Base-by-base conservation (phyloP, 2,797 vertebrate genomes). In the Aotus griseimembra region DNA sequence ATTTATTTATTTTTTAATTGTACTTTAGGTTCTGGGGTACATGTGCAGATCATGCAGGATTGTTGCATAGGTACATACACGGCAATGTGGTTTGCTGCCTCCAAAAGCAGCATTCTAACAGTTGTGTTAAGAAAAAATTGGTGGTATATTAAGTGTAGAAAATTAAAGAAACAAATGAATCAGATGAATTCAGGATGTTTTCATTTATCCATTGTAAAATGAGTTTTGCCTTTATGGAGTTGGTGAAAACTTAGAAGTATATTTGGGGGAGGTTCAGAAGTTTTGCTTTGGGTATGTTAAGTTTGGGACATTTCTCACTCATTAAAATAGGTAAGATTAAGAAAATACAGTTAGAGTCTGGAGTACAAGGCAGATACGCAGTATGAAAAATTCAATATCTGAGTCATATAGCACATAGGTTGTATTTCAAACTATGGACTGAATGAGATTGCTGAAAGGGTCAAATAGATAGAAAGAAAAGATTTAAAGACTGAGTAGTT, bases 191-290 rank as follows among this genome's bases (percentile, higher is more conserved):
- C 24, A 58, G 79, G 12, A 1, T 26, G 55, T 77, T 83, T 57
- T 90, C 20, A 8, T 91, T 96, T 41, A 93, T 5, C 24, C 52
- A 93, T 79, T 46, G 50, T 39, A 85, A 93, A 79, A 82, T 94
- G 11, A 14, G 22, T 87, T 57, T 94, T 64, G 2, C 14, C 33
- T 52, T 88, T 81, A 28, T 4, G 26, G 11, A 80, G 8, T 33
- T 84, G 10, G 26, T 33, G 80, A 80, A 93, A 58, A 3, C 13
- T 97, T 8, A 85, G 28, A 10, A 67, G 0, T 5, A 57, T 57
- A 44, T 61, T 64, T 48, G 4, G 14, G 30, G 0, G 8, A 81
- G 57, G 15, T 79, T 22, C 8, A 67, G 5, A 26, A 52, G 9
- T 57, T 96, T 64, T 52, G 3, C 64, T 86, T 67, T 10, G 4